Percentiles rank a stretch among this genome's conserved stretches.
These are phyloP conservation scores for Limnodromus scolopaceus DNA, from an alignment of 2,797 vertebrate species.

Conservation along the genomic window DNA sequence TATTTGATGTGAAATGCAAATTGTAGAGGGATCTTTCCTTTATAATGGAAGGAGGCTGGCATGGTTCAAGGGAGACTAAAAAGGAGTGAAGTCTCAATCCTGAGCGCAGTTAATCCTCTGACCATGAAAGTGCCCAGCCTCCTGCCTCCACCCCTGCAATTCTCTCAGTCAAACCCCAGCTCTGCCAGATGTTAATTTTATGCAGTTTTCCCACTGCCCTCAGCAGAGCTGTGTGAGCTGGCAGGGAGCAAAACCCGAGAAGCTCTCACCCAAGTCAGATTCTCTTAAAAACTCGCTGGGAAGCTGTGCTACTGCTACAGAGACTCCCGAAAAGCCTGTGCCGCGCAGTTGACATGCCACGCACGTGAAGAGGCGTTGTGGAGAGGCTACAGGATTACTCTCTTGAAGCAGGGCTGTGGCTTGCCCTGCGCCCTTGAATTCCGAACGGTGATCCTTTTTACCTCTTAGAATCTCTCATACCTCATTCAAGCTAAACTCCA, in stretches of 20 bases:
- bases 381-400: neutral
- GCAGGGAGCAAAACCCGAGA: neutral
- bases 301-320: neutral
- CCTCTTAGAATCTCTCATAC: neutral
- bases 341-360: rapidly evolving
- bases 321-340: neutral
- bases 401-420: neutral
- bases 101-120: neutral
- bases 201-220: neutral
- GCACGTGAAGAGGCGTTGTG: rapidly evolving
- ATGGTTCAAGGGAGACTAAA: rapidly evolving
- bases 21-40: neutral
- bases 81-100: neutral
- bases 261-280: neutral
- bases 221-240: neutral
- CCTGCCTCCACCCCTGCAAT: neutral
- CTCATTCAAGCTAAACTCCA: neutral
- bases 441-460: neutral
- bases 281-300: neutral
- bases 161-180: neutral
- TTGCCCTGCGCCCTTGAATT: neutral
- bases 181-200: neutral
- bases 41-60: rapidly evolving
- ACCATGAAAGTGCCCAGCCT: rapidly evolving
- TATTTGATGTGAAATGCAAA: neutral